phyloP scores from a whole-genome alignment of 2,888 invertebrate genomes.

The Xanthia togata region DNA sequence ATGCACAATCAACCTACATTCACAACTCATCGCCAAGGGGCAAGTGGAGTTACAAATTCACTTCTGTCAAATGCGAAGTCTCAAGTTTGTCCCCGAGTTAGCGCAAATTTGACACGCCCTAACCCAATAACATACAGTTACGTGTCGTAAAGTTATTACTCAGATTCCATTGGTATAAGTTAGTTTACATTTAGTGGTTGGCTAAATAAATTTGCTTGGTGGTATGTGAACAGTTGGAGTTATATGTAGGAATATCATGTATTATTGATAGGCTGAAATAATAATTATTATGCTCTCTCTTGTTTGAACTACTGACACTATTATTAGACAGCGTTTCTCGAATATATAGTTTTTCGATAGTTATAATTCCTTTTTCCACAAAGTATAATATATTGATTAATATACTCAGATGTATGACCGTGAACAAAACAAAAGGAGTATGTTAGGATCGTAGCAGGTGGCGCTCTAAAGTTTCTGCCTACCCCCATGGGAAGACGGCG shows the following conservation, averaged over 20 bases:
- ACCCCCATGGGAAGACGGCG: not conserved
- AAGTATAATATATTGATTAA: no score
- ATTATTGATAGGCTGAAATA: conserved; percentile 11
- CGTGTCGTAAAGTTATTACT: conserved; percentile 65
- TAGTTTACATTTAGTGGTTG: conserved; percentile 54
- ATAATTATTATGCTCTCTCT: not conserved
- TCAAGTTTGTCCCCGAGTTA: conserved; percentile 77
- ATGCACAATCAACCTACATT: conserved; percentile 85
- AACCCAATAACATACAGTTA: conserved; percentile 77
- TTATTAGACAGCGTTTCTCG: no score
- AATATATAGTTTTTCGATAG: no score
- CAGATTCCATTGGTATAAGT: conserved; percentile 64
- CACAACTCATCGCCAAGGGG: conserved; percentile 76
- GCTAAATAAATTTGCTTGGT: conserved; percentile 50
- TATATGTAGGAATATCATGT: not conserved
- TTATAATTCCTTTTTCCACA: no score
- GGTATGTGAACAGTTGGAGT: not conserved
- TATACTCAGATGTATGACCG: no score
- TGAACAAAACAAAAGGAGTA: no score
- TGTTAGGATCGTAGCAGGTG: no score
- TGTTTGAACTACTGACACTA: no score
- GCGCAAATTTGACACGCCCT: conserved; percentile 80
- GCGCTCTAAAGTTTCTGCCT: no score
- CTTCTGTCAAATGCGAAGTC: conserved; percentile 74
- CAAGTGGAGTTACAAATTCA: conserved; percentile 79